phyloP scores from a whole-genome alignment of 2,797 vertebrate genomes.

The Todus mexicanus region DNA sequence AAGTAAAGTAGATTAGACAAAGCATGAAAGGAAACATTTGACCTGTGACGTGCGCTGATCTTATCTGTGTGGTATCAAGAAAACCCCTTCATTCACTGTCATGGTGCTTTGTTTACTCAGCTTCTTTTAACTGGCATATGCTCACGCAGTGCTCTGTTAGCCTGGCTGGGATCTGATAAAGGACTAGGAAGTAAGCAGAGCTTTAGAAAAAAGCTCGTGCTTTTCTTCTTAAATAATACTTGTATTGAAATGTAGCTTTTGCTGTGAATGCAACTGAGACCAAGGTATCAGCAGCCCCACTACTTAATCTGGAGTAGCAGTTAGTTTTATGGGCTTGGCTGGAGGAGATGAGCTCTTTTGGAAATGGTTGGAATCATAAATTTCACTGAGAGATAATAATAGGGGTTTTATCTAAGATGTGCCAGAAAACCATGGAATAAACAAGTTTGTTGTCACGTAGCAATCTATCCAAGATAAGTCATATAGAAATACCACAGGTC shows the following conservation, averaged over 20 bases:
- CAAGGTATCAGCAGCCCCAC: neutral
- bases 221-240: neutral
- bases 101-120: neutral
- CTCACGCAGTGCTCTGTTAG: neutral
- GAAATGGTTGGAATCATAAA: neutral
- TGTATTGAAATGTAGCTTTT: neutral
- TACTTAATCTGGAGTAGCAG: neutral
- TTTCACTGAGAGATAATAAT: neutral
- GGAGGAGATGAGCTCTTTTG: neutral
- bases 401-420: neutral
- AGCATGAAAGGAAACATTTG: neutral
- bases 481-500: neutral
- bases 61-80: neutral
- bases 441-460: neutral
- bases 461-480: neutral
- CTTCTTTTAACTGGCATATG: neutral
- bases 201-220: neutral
- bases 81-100: neutral
- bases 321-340: neutral
- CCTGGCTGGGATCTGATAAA: neutral
- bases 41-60: neutral
- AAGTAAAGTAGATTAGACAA: neutral
- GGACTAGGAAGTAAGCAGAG: neutral
- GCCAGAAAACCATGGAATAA: neutral
- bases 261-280: neutral